phyloP scores from a whole-genome alignment of 2,797 vertebrate species.

The Halcyon leucocephala region DNA sequence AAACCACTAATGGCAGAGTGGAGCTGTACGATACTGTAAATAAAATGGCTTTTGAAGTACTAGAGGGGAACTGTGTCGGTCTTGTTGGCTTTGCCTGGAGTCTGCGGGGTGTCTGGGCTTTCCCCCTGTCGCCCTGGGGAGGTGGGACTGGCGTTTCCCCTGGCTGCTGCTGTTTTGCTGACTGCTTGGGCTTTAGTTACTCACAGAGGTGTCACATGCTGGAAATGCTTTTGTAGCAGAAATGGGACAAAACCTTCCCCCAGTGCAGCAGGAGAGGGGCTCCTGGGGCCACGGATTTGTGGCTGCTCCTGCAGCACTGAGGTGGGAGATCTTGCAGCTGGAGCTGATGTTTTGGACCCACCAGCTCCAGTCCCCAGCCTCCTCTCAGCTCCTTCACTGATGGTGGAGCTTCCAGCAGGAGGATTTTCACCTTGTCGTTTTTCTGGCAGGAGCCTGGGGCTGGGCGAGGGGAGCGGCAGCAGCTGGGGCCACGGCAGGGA shows the following conservation, averaged over 20 bases:
- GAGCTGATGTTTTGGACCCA: not conserved
- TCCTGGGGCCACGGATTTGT: rapidly evolving
- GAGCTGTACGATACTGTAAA: constrained; percentile 51
- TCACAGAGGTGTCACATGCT: not conserved
- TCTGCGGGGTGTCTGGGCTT: not conserved
- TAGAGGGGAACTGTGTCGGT: not conserved
- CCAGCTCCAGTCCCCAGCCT: not conserved
- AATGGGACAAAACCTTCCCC: not conserved
- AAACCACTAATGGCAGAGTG: not conserved
- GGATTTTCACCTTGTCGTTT: not conserved
- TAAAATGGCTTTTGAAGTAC: constrained; percentile 32
- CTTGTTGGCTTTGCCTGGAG: rapidly evolving
- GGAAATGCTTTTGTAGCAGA: not conserved
- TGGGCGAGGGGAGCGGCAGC: rapidly evolving
- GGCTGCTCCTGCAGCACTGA: not conserved
- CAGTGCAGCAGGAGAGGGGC: too few species aligned
- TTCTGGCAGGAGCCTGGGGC: not conserved
- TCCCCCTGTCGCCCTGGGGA: not conserved
- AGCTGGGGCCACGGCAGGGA: not conserved
- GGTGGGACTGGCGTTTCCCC: not conserved
- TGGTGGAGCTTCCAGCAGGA: not conserved
- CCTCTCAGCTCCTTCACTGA: not conserved
- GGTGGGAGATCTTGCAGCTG: not conserved
- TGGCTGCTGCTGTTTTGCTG: not conserved
- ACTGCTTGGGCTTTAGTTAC: not conserved